Conservation (phyloP, 2,113 vertebrate species). For the Paraplagusia blochii region DNA sequence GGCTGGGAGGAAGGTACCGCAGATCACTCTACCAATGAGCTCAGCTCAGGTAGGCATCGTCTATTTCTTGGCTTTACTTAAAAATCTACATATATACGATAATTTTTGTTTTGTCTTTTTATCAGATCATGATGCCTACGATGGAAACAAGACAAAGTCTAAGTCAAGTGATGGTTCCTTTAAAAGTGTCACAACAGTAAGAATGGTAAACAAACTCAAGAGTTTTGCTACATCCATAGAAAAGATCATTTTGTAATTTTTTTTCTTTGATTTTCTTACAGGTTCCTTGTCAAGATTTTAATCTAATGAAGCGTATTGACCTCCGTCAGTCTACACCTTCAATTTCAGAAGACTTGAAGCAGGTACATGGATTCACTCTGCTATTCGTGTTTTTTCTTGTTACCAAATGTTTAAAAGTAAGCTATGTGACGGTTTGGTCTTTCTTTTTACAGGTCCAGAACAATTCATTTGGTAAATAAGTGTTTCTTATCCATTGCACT, state of each 20-base stretch:
- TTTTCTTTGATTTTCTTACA: conserved; percentile 7
- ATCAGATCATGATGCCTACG: conserved; percentile 18
- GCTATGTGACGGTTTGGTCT: not conserved
- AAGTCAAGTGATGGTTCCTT: not conserved
- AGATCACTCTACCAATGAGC: not conserved
- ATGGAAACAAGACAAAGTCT: not conserved
- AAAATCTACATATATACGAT: not conserved
- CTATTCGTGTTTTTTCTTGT: not conserved
- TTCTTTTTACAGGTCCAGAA: conserved; percentile 21
- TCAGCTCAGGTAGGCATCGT: too few species aligned
- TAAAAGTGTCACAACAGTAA: conserved; percentile 6
- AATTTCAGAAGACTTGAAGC: not conserved
- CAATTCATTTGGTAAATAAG: conserved; percentile 33
- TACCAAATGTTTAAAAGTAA: not conserved
- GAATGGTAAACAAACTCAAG: conserved; percentile 42
- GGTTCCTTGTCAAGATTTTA: conserved; percentile 2
- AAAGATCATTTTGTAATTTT: not conserved
- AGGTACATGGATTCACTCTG: conserved; percentile 11
- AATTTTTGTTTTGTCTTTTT: not conserved
- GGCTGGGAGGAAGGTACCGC: conserved; percentile 5
- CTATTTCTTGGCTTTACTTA: too few species aligned
- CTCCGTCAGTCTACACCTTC: not conserved
- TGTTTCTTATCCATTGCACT: not conserved
- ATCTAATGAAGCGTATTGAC: not conserved
- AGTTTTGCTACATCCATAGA: not conserved